Percentiles rank a stretch among this genome's conserved stretches.
Conservation (phyloP, 2,797 vertebrate genomes). For the Rhinogobio ventralis region DNA sequence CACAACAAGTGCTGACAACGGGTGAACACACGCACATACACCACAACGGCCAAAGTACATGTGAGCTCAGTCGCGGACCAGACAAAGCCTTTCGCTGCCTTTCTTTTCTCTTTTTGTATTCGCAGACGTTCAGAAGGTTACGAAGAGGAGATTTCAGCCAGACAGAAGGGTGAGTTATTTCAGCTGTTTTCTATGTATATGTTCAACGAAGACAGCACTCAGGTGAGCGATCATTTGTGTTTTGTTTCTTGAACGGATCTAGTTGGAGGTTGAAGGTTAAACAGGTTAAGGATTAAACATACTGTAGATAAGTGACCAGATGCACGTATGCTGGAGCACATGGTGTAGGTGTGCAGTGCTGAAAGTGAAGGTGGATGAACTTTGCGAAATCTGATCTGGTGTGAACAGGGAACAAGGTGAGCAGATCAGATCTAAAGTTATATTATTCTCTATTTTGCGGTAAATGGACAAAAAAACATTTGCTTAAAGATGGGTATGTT, state of each 20-base stretch:
- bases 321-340: neutral
- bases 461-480: neutral
- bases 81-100: constrained; percentile 33
- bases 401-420: neutral
- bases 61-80: constrained; percentile 36
- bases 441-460: neutral
- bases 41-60: constrained; percentile 56
- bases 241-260: neutral
- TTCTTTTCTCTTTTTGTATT: constrained; percentile 17
- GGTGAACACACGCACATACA: constrained; percentile 34
- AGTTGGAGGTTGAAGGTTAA: constrained; percentile 4
- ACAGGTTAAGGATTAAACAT: constrained; percentile 11
- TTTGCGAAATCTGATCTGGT: constrained; percentile 1
- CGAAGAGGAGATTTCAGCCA: neutral
- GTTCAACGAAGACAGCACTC: neutral
- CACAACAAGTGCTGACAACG: constrained; percentile 58
- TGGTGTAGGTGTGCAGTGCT: neutral
- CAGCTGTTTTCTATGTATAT: neutral
- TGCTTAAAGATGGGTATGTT: neutral
- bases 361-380: constrained; percentile 18
- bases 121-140: neutral
- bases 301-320: constrained; percentile 34
- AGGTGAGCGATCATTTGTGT: neutral
- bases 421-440: neutral
- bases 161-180: constrained; percentile 16